phyloP scores from a whole-genome alignment of 2,797 vertebrate genomes.

The Oceanodroma leucorhoa region DNA sequence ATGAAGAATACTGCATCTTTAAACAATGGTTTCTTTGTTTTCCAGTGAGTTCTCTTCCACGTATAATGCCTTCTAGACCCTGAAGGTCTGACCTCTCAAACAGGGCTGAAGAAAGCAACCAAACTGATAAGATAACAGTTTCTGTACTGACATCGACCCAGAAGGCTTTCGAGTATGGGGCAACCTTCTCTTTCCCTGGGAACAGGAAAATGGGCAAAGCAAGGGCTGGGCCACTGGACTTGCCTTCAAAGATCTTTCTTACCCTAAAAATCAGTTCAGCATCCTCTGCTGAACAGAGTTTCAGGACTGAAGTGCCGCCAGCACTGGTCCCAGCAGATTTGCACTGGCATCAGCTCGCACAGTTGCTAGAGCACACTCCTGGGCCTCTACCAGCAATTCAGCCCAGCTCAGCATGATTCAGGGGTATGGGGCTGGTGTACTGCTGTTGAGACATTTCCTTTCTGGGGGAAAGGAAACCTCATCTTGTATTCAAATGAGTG shows the following conservation, averaged over 20 bases:
- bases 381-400: background rate
- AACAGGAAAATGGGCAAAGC: background rate
- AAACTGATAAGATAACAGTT: background rate
- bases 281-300: background rate
- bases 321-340: background rate
- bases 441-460: background rate
- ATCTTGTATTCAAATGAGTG: background rate
- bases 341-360: background rate
- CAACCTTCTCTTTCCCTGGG: background rate
- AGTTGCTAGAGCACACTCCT: background rate
- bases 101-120: background rate
- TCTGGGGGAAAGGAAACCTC: background rate
- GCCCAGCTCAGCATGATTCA: background rate
- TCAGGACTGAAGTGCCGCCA: background rate
- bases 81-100: background rate
- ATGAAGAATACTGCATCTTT: background rate
- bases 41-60: background rate
- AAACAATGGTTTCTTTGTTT: background rate
- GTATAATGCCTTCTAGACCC: background rate
- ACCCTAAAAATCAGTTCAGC: background rate
- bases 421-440: background rate
- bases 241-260: background rate
- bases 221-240: background rate
- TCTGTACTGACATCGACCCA: fast-evolving
- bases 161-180: background rate